These are phyloP conservation scores for Boloria selene DNA, from an alignment of 2,888 invertebrate species.

Conservation along the genomic window DNA sequence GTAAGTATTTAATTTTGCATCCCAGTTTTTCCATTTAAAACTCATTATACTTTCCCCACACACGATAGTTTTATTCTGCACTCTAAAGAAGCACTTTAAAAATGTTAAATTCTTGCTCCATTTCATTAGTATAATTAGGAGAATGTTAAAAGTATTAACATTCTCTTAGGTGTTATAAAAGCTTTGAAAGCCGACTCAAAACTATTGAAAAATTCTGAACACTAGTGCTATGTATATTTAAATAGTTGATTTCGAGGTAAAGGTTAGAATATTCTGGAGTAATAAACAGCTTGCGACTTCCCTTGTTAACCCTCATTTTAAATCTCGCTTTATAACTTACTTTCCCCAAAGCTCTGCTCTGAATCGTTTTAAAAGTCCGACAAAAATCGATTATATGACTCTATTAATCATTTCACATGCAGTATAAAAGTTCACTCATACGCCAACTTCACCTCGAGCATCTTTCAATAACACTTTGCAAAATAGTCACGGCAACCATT, in stretches of 20 bases:
- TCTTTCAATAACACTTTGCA: too few species aligned
- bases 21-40: slow-evolving; percentile 5
- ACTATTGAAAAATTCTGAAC: slow-evolving; percentile 15
- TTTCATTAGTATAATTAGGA: slow-evolving; percentile 20
- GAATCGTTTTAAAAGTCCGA: not conserved
- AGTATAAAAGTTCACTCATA: not conserved
- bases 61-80: not conserved
- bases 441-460: too few species aligned
- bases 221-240: slow-evolving; percentile 27
- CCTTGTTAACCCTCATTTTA: slow-evolving; percentile 30
- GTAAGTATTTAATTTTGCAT: slow-evolving; percentile 24
- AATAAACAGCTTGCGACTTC: slow-evolving; percentile 29
- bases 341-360: not conserved
- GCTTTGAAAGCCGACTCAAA: slow-evolving; percentile 4
- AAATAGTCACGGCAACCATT: too few species aligned
- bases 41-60: slow-evolving; percentile 1
- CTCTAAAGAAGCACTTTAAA: slow-evolving; percentile 3
- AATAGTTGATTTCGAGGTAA: slow-evolving; percentile 26
- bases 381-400: not conserved
- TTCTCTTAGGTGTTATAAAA: slow-evolving; percentile 20
- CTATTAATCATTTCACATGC: not conserved
- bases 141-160: too few species aligned
- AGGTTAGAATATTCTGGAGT: slow-evolving; percentile 25
- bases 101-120: slow-evolving; percentile 5
- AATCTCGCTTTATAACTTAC: slow-evolving; percentile 17